Percentiles rank a stretch among this genome's conserved stretches.
Evolutionary conservation across 2,888 invertebrate genomes (phyloP).

Genomic region (Drosophila hawaiiensis): DNA sequence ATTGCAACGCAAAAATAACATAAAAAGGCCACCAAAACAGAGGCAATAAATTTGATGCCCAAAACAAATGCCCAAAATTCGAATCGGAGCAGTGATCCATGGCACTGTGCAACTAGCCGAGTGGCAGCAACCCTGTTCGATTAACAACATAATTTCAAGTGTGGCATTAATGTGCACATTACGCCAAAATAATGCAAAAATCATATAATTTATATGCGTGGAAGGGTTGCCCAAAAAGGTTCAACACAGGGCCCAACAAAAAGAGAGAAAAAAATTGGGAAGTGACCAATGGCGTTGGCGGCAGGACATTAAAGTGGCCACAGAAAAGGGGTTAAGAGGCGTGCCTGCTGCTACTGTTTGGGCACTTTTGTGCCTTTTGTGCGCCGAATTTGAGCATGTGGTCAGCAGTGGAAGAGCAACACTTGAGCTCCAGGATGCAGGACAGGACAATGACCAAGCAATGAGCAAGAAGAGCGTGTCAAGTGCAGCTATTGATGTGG

Average conservation of each 20-base stretch:
- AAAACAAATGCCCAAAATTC: conserved; percentile 45
- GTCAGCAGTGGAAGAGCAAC: conserved; percentile 53
- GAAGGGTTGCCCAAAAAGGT: conserved; percentile 53
- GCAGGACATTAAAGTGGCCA: conserved; percentile 70
- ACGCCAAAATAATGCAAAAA: conserved; percentile 80
- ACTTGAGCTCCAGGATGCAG: conserved; percentile 44
- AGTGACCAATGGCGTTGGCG: conserved; percentile 53
- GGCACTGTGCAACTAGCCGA: conserved; percentile 5
- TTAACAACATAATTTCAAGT: conserved; percentile 80
- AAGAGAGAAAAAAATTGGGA: neutral
- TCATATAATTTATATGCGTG: conserved; percentile 72
- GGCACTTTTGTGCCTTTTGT: conserved; percentile 58
- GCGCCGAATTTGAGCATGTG: conserved; percentile 66
- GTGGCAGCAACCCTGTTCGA: conserved; percentile 48
- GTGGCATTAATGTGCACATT: conserved; percentile 79
- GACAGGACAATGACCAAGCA: conserved; percentile 27
- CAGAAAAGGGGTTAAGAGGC: conserved; percentile 64
- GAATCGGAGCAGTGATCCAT: conserved; percentile 15
- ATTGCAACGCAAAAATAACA: conserved; percentile 76
- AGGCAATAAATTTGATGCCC: conserved; percentile 69
- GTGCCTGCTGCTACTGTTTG: conserved; percentile 33
- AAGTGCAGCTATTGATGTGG: conserved; percentile 7
- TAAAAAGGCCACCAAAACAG: conserved; percentile 72
- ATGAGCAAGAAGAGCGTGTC: conserved; percentile 8
- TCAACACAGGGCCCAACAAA: neutral